Percentiles rank a stretch among this genome's conserved stretches.
These are phyloP conservation scores for Tragelaphus imberbis DNA, from an alignment of 2,113 vertebrate genomes.

Conservation along the genomic window DNA sequence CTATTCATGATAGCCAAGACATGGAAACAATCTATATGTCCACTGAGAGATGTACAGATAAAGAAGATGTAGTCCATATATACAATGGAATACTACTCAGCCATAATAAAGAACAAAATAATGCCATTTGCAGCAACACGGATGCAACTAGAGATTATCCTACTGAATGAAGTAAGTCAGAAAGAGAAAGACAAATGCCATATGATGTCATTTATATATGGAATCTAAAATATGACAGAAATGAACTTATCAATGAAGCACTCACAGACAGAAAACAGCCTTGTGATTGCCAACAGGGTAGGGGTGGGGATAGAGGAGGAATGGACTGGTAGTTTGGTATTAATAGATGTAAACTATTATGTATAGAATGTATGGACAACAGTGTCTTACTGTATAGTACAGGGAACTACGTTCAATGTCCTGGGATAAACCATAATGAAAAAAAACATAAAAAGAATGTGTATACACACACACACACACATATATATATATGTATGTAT, in stretches of 20 bases:
- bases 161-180: background rate
- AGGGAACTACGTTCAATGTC: background rate
- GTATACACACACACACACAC: background rate
- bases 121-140: background rate
- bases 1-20: background rate
- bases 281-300: background rate
- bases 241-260: background rate
- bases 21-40: background rate
- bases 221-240: background rate
- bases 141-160: background rate
- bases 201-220: background rate
- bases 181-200: background rate
- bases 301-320: background rate
- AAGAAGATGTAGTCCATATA: background rate
- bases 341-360: background rate
- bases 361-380: background rate
- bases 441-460: background rate
- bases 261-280: background rate
- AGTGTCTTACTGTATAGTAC: background rate
- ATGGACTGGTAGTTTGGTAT: background rate
- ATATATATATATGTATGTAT: accelerated
- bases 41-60: background rate
- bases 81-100: background rate
- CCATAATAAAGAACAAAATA: background rate
- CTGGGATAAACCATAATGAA: background rate